phyloP scores from a whole-genome alignment of 2,888 invertebrate species.

The Rhimphoctona megacephalus region DNA sequence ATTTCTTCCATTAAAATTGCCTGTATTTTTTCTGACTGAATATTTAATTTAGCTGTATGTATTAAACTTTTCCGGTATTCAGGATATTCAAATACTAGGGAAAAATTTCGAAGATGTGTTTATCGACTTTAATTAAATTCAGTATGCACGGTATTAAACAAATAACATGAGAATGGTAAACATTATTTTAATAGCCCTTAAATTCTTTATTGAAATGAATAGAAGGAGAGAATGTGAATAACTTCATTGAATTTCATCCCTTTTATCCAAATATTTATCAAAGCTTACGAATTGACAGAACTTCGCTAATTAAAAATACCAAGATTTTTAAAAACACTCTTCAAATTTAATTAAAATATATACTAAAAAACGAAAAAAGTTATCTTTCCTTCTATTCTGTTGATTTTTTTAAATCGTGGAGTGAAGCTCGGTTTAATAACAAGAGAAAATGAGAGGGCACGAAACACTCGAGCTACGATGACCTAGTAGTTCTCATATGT shows the following conservation, averaged over 20 bases:
- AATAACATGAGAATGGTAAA: background rate
- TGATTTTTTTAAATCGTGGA: background rate
- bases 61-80: no score
- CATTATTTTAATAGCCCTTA: background rate
- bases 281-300: background rate
- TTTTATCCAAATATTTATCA: background rate
- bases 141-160: no score
- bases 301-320: background rate
- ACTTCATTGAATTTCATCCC: no score
- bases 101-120: no score
- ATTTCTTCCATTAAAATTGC: background rate
- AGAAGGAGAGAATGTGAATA: background rate
- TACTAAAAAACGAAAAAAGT: background rate
- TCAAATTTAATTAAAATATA: background rate
- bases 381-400: background rate
- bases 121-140: no score
- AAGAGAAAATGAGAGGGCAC: slow-evolving; percentile 15
- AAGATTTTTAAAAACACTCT: background rate
- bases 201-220: background rate
- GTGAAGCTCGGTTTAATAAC: no score
- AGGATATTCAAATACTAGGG: no score
- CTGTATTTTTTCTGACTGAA: background rate
- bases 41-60: no score
- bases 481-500: slow-evolving; percentile 3
- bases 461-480: slow-evolving; percentile 3